Percentiles rank a stretch among this genome's conserved stretches.
These are phyloP conservation scores for Archips crataeganus DNA, from an alignment of 2,888 invertebrate genomes.

Conservation along the genomic window DNA sequence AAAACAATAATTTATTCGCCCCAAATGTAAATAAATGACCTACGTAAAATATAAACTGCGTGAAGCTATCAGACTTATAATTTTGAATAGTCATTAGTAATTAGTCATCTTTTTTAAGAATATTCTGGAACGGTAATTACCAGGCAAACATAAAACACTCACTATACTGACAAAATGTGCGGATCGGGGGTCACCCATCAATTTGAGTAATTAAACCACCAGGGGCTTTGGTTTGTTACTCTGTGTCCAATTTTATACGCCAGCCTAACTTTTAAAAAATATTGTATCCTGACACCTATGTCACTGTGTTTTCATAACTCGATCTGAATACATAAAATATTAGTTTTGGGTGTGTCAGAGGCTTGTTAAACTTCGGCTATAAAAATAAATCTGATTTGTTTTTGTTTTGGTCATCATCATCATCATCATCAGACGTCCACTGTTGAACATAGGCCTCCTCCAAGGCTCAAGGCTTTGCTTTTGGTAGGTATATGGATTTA, in stretches of 20 bases:
- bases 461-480: too few relatives aligned
- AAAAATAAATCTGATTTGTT: not conserved
- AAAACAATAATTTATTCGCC: not conserved
- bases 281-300: not conserved
- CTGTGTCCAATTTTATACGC: constrained; percentile 9
- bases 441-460: too few relatives aligned
- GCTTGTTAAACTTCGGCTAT: not conserved
- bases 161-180: constrained; percentile 19
- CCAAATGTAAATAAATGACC: not conserved
- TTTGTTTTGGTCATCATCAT: too few relatives aligned
- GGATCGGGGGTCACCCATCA: constrained; percentile 13
- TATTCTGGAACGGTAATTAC: not conserved
- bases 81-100: not conserved
- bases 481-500: too few relatives aligned
- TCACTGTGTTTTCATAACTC: not conserved
- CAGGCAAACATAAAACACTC: constrained; percentile 6
- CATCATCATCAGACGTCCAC: too few relatives aligned
- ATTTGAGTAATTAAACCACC: constrained; percentile 32
- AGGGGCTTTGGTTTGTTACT: constrained; percentile 10
- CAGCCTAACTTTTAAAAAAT: not conserved
- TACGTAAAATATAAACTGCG: not conserved
- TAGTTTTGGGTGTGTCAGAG: not conserved
- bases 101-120: constrained; percentile 4
- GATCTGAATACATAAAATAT: not conserved
- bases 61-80: not conserved